Evolutionary conservation across 2,113 vertebrate species (phyloP).

Genomic region (Scalopus aquaticus): DNA sequence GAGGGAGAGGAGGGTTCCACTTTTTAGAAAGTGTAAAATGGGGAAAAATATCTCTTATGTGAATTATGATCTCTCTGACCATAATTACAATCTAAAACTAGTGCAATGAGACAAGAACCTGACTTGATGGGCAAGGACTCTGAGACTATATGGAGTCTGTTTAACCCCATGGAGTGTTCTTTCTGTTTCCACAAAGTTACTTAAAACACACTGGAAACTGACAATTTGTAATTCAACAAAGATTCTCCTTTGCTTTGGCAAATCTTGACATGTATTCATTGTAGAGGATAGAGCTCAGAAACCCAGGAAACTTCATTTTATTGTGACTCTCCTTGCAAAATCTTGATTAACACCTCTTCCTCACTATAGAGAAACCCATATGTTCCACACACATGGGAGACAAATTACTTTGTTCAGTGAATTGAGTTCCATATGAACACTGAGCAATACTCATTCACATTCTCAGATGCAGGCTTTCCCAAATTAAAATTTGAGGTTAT

Average conservation of each 20-base stretch:
- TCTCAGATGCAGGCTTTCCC: background rate
- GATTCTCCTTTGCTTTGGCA: background rate
- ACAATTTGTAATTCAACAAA: background rate
- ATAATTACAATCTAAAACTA: background rate
- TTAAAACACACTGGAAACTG: background rate
- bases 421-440: background rate
- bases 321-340: background rate
- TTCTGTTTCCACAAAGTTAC: background rate
- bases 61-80: background rate
- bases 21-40: background rate
- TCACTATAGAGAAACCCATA: background rate
- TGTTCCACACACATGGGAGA: background rate
- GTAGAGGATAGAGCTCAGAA: background rate
- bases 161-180: background rate
- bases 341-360: background rate
- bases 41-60: background rate
- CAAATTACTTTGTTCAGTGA: background rate
- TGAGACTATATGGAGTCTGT: background rate
- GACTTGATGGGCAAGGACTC: background rate
- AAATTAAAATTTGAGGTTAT: constrained; percentile 8
- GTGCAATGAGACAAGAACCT: background rate
- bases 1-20: background rate
- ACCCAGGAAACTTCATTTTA: background rate
- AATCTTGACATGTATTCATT: background rate
- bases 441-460: background rate